These are phyloP conservation scores for Auanema sp. DNA, from an alignment of 2,888 invertebrate genomes.

Conservation along the genomic window DNA sequence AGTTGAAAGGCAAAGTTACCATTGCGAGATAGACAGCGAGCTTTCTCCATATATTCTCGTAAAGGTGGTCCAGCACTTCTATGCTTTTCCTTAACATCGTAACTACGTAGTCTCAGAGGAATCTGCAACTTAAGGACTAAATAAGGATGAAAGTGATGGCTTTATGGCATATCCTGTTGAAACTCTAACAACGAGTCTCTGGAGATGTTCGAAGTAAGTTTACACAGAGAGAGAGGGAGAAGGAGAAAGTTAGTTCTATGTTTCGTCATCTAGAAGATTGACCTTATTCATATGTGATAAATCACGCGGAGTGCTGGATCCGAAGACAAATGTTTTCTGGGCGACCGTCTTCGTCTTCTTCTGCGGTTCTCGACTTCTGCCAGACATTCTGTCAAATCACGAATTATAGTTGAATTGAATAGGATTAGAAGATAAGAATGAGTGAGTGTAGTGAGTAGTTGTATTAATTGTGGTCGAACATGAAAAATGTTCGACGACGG, in stretches of 20 bases:
- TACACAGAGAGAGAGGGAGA: not conserved
- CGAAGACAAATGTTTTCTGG: constrained; percentile 44
- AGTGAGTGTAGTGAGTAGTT: too few relatives aligned
- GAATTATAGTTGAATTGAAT: too few relatives aligned
- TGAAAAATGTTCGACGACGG: too few relatives aligned
- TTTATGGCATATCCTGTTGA: too few relatives aligned
- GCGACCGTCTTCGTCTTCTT: too few relatives aligned
- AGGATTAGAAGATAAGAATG: too few relatives aligned
- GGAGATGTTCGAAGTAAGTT: not conserved
- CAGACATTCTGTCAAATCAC: too few relatives aligned
- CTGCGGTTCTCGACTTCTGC: too few relatives aligned
- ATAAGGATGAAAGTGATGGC: too few relatives aligned
- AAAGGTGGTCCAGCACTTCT: constrained; percentile 26
- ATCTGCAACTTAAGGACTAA: constrained; percentile 21
- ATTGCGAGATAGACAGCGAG: constrained; percentile 34
- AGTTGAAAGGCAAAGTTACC: constrained; percentile 18
- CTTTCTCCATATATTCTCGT: constrained; percentile 37
- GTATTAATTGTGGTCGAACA: too few relatives aligned
- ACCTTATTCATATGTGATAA: constrained; percentile 56
- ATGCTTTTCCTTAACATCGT: constrained; percentile 43
- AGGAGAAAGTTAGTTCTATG: not conserved
- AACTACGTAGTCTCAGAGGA: constrained; percentile 43
- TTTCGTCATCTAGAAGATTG: not conserved
- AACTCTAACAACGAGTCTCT: too few relatives aligned
- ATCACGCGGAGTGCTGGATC: constrained; percentile 58